Conservation (phyloP, 2,113 vertebrate genomes). For the Azemiops feae region DNA sequence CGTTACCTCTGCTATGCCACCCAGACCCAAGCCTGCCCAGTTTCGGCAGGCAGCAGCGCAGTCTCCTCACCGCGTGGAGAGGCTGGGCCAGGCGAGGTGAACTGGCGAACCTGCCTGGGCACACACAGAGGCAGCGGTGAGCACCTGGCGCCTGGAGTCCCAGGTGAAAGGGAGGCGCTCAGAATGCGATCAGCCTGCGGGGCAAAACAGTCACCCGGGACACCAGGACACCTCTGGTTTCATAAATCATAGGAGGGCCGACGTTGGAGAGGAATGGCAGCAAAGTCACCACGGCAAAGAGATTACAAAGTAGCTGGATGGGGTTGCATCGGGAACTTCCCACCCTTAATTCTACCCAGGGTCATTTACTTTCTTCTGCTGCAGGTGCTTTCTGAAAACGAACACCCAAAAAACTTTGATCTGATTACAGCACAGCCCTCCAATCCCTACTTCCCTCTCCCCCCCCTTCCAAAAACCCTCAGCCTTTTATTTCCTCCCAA, state of each 20-base stretch:
- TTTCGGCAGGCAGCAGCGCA: no score
- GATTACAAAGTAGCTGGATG: slow-evolving; percentile 19
- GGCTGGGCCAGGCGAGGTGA: no score
- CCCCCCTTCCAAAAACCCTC: no score
- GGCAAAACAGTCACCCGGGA: no score
- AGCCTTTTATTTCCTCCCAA: not conserved
- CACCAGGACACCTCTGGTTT: not conserved
- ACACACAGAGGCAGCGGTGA: no score
- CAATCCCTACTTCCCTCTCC: not conserved
- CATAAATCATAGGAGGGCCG: not conserved
- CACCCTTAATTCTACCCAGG: not conserved
- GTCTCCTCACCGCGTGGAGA: no score
- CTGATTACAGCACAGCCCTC: slow-evolving; percentile 28
- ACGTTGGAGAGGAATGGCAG: not conserved
- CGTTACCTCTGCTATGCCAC: no score
- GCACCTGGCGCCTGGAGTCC: no score
- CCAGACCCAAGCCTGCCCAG: no score
- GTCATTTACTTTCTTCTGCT: slow-evolving; percentile 41
- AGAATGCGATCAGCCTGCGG: no score
- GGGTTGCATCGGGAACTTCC: slow-evolving; percentile 25
- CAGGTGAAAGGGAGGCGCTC: no score
- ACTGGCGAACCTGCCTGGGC: no score
- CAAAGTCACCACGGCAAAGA: not conserved
- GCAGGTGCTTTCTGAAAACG: slow-evolving; percentile 41
- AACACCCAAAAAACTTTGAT: slow-evolving; percentile 51